phyloP scores from a whole-genome alignment of 2,797 vertebrate species.

The Gephyroberyx darwinii region DNA sequence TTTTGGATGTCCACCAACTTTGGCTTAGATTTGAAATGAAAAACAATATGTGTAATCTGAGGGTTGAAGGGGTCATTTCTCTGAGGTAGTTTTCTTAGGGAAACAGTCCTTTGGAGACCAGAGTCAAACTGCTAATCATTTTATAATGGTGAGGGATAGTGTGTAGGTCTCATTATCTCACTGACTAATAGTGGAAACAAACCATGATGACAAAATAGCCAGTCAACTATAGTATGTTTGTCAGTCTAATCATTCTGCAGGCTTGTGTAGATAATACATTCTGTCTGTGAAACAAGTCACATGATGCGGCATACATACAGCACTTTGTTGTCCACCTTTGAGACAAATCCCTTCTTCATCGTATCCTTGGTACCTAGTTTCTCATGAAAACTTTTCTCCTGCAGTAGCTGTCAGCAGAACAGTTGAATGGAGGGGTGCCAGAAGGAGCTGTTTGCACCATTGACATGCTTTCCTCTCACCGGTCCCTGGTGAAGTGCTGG shows the following conservation, averaged over 20 bases:
- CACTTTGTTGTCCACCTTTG: conserved; percentile 26
- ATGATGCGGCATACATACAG: neutral
- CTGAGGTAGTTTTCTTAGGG: too few species aligned
- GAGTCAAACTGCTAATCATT: too few species aligned
- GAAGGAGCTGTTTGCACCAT: conserved; percentile 75
- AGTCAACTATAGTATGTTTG: neutral
- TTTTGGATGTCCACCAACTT: too few species aligned
- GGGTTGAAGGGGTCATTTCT: too few species aligned
- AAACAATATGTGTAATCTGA: too few species aligned
- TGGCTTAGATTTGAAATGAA: too few species aligned
- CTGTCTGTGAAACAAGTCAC: neutral
- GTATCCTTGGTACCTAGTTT: conserved; percentile 53
- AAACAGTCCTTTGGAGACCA: too few species aligned
- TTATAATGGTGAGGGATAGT: neutral
- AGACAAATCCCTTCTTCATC: conserved; percentile 16
- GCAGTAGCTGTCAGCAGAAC: conserved; percentile 57
- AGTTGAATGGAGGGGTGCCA: conserved; percentile 75
- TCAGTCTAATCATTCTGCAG: too few species aligned
- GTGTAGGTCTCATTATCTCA: neutral
- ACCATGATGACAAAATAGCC: conserved; percentile 4
- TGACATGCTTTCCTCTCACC: conserved; percentile 75
- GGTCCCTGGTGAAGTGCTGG: conserved; percentile 85
- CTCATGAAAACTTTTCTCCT: conserved; percentile 68
- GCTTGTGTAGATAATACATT: neutral
- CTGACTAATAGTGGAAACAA: conserved; percentile 10